Evolutionary conservation across 2,888 invertebrate genomes (phyloP).

Genomic region (Ectemnius cavifrons): DNA sequence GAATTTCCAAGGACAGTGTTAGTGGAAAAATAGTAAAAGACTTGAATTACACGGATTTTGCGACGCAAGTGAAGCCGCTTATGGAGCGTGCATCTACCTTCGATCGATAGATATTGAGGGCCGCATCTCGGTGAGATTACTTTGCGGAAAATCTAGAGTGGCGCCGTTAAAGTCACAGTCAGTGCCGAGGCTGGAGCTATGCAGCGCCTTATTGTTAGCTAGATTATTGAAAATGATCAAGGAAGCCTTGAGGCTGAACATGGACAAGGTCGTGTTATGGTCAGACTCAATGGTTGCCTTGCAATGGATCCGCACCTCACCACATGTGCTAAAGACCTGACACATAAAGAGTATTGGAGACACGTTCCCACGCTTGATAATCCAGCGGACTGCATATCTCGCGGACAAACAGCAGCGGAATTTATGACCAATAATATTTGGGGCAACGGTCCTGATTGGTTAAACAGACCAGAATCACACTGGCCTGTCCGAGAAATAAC

Average conservation of each 20-base stretch:
- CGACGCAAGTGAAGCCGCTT: constrained; percentile 10
- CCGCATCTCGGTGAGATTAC: background rate
- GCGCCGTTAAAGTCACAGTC: background rate
- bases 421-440: background rate
- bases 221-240: background rate
- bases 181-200: background rate
- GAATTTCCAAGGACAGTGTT: too few species aligned
- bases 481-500: too few species aligned
- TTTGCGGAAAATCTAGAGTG: constrained; percentile 5
- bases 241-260: background rate
- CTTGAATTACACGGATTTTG: constrained; percentile 17
- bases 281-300: constrained; percentile 12
- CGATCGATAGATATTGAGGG: background rate
- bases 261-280: background rate
- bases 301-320: background rate
- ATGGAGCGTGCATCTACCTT: constrained; percentile 7
- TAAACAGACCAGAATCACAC: background rate
- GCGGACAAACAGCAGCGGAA: background rate
- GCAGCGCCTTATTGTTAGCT: background rate
- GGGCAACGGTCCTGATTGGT: constrained; percentile 3
- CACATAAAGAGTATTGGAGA: background rate
- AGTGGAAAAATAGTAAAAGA: too few species aligned
- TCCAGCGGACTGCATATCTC: constrained; percentile 23
- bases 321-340: background rate
- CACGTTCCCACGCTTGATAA: constrained; percentile 4